Percentiles rank a stretch among this genome's conserved stretches.
Conservation (phyloP, 2,888 invertebrate genomes). For the Archips xylosteana region DNA sequence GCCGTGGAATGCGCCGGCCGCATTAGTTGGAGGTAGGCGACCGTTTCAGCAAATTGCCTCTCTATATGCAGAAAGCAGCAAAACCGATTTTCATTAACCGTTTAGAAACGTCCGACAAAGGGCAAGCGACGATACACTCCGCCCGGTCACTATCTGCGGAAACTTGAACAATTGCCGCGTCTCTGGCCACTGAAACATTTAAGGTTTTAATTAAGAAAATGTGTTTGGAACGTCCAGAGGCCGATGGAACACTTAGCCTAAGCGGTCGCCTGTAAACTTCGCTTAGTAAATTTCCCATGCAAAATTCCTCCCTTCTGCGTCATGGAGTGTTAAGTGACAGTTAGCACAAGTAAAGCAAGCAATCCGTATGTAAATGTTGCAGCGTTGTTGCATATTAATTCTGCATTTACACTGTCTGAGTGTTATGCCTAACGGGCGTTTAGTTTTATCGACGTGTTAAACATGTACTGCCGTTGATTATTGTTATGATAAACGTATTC, state of each 20-base stretch:
- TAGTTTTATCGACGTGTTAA: conserved; percentile 52
- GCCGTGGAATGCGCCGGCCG: conserved; percentile 55
- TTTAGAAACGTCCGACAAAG: conserved; percentile 62
- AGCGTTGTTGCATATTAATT: conserved; percentile 66
- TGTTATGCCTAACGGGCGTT: conserved; percentile 54
- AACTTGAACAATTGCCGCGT: conserved; percentile 45
- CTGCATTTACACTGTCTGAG: conserved; percentile 57
- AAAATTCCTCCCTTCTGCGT: conserved; percentile 59
- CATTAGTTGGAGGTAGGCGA: conserved; percentile 70
- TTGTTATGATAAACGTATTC: conserved; percentile 21
- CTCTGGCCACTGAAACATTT: conserved; percentile 62
- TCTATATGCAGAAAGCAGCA: conserved; percentile 78
- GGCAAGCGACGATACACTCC: conserved; percentile 53
- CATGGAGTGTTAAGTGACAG: conserved; percentile 51
- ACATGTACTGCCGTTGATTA: conserved; percentile 18
- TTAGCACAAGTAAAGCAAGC: conserved; percentile 57
- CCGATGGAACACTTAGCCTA: conserved; percentile 63
- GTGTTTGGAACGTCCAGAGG: conserved; percentile 58
- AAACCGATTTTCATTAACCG: conserved; percentile 78
- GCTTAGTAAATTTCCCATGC: conserved; percentile 74
- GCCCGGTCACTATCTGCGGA: conserved; percentile 38
- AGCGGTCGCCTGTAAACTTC: conserved; percentile 69
- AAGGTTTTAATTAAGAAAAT: conserved; percentile 70
- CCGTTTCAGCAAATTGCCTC: conserved; percentile 76
- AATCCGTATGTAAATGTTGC: conserved; percentile 59